phyloP scores from a whole-genome alignment of 1,140 invertebrate species.

The Penaeus vannamei region DNA sequence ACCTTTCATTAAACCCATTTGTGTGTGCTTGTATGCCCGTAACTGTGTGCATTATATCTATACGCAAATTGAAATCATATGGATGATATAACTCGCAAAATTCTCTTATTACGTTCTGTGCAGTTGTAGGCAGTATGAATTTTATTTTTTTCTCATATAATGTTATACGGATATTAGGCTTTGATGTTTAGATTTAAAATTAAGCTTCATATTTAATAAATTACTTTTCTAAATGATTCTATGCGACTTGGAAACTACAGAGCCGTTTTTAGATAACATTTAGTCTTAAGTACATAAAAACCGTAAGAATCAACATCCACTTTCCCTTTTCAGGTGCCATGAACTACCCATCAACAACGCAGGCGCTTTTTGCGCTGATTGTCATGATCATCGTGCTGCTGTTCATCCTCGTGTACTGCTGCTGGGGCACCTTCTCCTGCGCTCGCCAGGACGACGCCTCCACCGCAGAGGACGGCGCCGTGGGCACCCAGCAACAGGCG shows the following conservation, averaged over 20 bases:
- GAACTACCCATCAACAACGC: constrained; percentile 69
- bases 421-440: constrained; percentile 76
- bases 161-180: too few species aligned
- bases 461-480: not conserved
- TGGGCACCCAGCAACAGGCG: not conserved
- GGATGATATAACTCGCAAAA: too few species aligned
- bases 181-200: too few species aligned
- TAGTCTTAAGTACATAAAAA: not conserved
- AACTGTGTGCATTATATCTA: too few species aligned
- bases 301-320: not conserved
- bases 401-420: constrained; percentile 77
- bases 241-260: not conserved
- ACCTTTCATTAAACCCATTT: too few species aligned
- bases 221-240: too few species aligned
- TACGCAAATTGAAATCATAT: too few species aligned
- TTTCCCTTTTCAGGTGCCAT: constrained; percentile 63
- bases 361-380: constrained; percentile 75
- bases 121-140: too few species aligned
- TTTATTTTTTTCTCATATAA: too few species aligned
- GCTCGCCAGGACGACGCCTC: constrained; percentile 40
- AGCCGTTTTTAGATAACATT: not conserved
- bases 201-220: too few species aligned
- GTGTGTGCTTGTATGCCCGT: too few species aligned
- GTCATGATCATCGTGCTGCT: constrained; percentile 77
- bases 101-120: too few species aligned